Base-by-base conservation (phyloP, 2,888 invertebrate genomes). In the Caenorhabditis angaria region DNA sequence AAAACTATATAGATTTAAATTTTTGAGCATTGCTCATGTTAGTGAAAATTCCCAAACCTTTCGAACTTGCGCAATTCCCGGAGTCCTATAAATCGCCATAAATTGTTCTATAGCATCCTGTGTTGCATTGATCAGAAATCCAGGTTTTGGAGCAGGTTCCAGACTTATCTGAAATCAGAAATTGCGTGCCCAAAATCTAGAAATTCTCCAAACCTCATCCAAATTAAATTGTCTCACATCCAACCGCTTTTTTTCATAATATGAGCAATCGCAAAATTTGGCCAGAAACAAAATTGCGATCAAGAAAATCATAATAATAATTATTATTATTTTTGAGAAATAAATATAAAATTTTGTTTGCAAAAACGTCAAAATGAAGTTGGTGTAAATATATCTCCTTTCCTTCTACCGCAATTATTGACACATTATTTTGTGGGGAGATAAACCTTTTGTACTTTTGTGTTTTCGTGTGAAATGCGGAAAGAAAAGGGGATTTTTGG, bases 41-140 rank as follows among this genome's bases (percentile, higher is more conserved):
- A 0, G 3, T 1, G 8, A 47, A 20, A 25, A 18, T 22, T 14
- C 5, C 3, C 18, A 18, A 12, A 80, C 78, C 51, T 81, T 81
- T 60, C 79, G 53, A 14, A 68, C 60, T 54, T 71, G 74, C 8
- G 64, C 69, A 28, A 81, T 75, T 3, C 74, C 74, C n/a, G 72
- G 76, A 12, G 78, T 81, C n/a, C 76, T 28, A 29, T 78, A 78
- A 24, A 81, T 81, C 10, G 74, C 79, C 81, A 81, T 81, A 47
- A 81, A 81, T 47, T 78, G 77, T n/a, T 75, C 75, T 29, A 81
- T 77, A 14, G 71, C 77, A 54, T 79, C 78, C 1, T 68, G 54
- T 6, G 81, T 81, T 18, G 81, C 79, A 50, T 81, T 81, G 4
- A 78, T 67, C 2, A 81, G 63, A 47, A 81, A 81, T 27, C 58